Evolutionary conservation across 23 tunicate species (phyloP).

Genomic region (Trididemnum nubilum): DNA sequence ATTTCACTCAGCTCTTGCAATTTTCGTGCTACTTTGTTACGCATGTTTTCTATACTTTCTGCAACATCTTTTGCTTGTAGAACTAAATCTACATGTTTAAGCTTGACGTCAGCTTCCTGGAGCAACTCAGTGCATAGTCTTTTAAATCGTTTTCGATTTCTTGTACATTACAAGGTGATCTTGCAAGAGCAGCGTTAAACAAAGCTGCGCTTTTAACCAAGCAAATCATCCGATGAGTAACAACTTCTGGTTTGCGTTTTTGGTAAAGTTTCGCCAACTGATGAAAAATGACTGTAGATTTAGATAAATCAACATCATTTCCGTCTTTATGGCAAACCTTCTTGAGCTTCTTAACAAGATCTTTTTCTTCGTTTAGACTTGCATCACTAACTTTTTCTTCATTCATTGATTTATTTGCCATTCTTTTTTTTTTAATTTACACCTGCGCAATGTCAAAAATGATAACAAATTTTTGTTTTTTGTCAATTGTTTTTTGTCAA

Average conservation of each 20-base stretch:
- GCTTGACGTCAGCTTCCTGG: neutral
- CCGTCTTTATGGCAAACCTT: neutral
- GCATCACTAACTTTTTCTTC: too few species aligned
- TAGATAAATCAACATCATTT: neutral
- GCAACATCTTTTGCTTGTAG: neutral
- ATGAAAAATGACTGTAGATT: constrained; percentile 7
- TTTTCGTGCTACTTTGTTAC: neutral
- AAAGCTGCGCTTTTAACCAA: neutral
- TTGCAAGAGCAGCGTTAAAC: constrained; percentile 1
- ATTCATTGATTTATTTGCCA: too few species aligned
- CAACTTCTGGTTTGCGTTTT: too few species aligned
- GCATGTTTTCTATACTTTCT: neutral
- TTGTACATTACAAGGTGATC: too few species aligned
- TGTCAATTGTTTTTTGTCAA: too few species aligned
- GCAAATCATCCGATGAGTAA: too few species aligned
- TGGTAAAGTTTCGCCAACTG: too few species aligned
- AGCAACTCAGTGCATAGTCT: neutral
- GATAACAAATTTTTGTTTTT: too few species aligned
- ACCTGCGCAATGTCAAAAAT: too few species aligned
- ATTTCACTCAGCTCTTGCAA: neutral
- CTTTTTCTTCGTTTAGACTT: too few species aligned
- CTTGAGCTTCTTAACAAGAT: neutral
- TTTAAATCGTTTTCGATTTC: neutral
- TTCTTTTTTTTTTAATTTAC: too few species aligned
- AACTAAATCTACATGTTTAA: neutral